Percentiles rank a stretch among this genome's conserved stretches.
phyloP scores from a whole-genome alignment of 2,888 invertebrate species.

The Xestia ashworthii region DNA sequence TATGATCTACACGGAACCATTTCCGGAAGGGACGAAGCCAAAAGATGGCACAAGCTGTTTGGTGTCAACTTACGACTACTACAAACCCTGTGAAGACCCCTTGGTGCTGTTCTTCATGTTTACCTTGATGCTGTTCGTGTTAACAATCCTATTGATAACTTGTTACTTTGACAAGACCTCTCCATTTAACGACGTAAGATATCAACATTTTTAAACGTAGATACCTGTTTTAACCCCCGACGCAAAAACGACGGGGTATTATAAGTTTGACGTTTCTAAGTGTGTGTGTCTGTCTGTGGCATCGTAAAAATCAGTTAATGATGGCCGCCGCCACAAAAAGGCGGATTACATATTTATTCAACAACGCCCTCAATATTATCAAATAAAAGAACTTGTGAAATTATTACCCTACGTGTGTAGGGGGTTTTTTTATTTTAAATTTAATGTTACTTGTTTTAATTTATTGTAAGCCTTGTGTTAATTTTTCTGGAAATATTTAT shows the following conservation, averaged over 20 bases:
- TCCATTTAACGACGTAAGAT: constrained; percentile 39
- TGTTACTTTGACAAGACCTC: constrained; percentile 58
- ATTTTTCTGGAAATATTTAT: neutral
- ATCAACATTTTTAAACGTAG: constrained; percentile 44
- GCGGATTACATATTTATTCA: too few species aligned
- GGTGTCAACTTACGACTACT: constrained; percentile 50
- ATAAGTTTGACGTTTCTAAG: too few species aligned
- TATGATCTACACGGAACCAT: neutral
- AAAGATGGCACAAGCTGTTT: constrained; percentile 16
- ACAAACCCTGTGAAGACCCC: constrained; percentile 62
- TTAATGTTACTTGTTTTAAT: too few species aligned
- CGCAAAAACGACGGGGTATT: too few species aligned
- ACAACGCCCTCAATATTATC: too few species aligned
- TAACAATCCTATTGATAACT: constrained; percentile 49
- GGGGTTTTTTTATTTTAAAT: too few species aligned
- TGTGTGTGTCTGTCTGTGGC: too few species aligned
- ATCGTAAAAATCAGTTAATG: too few species aligned
- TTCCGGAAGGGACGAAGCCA: fast-evolving
- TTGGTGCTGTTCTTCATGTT: constrained; percentile 58
- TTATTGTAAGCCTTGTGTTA: neutral
- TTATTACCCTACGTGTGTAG: too few species aligned
- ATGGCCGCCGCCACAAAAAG: too few species aligned
- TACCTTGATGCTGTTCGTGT: constrained; percentile 60
- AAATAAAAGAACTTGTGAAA: too few species aligned
- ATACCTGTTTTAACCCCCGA: too few species aligned